Evolutionary conservation across 2,888 invertebrate genomes (phyloP), one percentile per base, ranked within the genome.

Genomic region (Ernsta delagoae): DNA sequence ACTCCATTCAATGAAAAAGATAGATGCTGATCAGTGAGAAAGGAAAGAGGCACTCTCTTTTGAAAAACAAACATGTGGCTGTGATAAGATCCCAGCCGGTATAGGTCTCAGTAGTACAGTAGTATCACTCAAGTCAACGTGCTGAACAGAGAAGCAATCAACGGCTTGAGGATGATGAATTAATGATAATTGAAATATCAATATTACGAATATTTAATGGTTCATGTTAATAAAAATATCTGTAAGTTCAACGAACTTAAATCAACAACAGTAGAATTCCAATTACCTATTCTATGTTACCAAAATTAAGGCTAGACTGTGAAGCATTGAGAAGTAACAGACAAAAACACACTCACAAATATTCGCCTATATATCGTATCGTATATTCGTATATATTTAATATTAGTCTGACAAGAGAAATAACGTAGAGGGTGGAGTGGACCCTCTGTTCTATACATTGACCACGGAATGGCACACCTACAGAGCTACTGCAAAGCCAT

Each of bases 361-460:
- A 16, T 16, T 16, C 16, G 16, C 16, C 16, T 0, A n/a, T n/a
- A n/a, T n/a, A n/a, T n/a, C n/a, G n/a, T n/a, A n/a, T n/a, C n/a
- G n/a, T n/a, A n/a, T n/a, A n/a, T n/a, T n/a, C n/a, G n/a, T n/a
- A n/a, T n/a, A n/a, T n/a, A 16, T 16, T 16, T 16, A 16, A 16
- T 16, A 16, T 16, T 16, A 16, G 16, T 16, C 16, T 16, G 16
- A 16, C 16, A 16, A 16, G 16, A 16, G 16, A 16, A 16, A 16
- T 16, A 16, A 16, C 16, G 16, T 16, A 16, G 16, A 16, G 1
- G 16, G 16, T 16, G 4, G 53, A 4, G 9, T 24, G 24, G 59
- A 16, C 48, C 65, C 43, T 39, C 59, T 16, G 45, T 50, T 59
- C 24, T 48, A 59, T 56, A 43, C 64, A 64, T 57, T 48, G 65